phyloP scores from a whole-genome alignment of 2,113 vertebrate species.

The Garra rufa region DNA sequence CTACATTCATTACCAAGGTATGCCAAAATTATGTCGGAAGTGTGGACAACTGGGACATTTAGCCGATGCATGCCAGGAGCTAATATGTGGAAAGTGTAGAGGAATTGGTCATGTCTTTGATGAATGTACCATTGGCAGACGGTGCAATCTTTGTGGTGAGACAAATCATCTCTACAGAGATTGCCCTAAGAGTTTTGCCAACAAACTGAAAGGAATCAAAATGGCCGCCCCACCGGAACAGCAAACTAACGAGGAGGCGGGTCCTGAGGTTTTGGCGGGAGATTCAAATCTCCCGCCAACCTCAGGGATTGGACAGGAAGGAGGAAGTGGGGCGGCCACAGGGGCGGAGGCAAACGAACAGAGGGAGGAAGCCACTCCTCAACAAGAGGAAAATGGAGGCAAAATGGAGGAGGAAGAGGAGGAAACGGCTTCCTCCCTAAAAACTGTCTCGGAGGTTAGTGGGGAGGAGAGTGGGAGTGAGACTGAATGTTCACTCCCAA shows the following conservation, averaged over 20 bases:
- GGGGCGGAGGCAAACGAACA: neutral
- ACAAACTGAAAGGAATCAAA: neutral
- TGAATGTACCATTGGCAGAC: conserved; percentile 37
- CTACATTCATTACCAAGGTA: conserved; percentile 33
- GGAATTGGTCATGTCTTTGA: conserved; percentile 41
- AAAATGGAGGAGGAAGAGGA: too few relatives aligned
- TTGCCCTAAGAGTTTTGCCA: conserved; percentile 40
- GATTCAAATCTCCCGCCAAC: neutral
- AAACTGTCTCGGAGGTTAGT: rapidly evolving
- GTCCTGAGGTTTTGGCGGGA: neutral
- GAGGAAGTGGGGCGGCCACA: neutral
- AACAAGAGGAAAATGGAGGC: too few relatives aligned
- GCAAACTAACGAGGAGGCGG: neutral
- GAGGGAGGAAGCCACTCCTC: too few relatives aligned
- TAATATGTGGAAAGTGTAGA: conserved; percentile 9
- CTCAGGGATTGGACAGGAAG: neutral
- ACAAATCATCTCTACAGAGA: conserved; percentile 31
- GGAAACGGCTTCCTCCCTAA: too few relatives aligned
- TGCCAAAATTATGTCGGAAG: neutral
- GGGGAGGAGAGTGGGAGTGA: neutral
- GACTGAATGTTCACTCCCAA: neutral
- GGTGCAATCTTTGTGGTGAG: conserved; percentile 32
- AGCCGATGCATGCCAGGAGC: neutral
- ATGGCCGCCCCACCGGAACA: neutral
- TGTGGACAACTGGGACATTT: conserved; percentile 25